Conservation (phyloP, 2,113 vertebrate genomes). For the Chloebia gouldiae region DNA sequence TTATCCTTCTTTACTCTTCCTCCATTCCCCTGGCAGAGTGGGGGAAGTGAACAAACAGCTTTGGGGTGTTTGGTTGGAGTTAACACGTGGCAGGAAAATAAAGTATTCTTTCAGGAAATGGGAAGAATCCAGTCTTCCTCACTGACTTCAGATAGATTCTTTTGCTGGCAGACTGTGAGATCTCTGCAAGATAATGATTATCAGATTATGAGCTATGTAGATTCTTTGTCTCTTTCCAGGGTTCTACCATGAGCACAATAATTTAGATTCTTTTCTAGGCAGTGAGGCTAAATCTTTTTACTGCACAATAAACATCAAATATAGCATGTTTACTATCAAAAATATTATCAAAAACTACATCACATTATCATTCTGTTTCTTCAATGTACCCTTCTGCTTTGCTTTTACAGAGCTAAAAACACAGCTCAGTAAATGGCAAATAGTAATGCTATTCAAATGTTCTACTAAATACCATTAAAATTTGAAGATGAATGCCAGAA, state of each 20-base stretch:
- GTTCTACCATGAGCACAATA: rapidly evolving
- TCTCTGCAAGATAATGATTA: neutral
- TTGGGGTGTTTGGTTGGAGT: rapidly evolving
- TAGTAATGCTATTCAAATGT: slow-evolving; percentile 38
- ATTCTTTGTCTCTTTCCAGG: neutral
- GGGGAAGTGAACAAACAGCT: neutral
- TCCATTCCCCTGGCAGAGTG: neutral
- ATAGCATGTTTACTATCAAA: neutral
- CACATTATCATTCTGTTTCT: slow-evolving; percentile 39
- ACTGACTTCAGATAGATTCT: neutral
- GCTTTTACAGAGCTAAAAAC: slow-evolving; percentile 34
- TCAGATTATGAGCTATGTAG: neutral
- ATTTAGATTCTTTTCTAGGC: neutral
- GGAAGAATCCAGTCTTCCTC: neutral
- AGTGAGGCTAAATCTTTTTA: slow-evolving; percentile 25
- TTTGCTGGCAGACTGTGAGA: neutral
- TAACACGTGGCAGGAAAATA: neutral
- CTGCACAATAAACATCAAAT: slow-evolving; percentile 14
- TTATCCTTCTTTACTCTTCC: neutral
- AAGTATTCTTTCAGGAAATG: neutral
- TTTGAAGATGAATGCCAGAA: slow-evolving; percentile 43
- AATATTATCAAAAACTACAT: slow-evolving; percentile 9
- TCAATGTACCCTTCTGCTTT: slow-evolving; percentile 7
- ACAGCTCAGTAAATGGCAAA: slow-evolving; percentile 32
- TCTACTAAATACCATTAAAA: slow-evolving; percentile 35